Base-by-base conservation (phyloP, 2,888 invertebrate species). In the Hetaerina titia region DNA sequence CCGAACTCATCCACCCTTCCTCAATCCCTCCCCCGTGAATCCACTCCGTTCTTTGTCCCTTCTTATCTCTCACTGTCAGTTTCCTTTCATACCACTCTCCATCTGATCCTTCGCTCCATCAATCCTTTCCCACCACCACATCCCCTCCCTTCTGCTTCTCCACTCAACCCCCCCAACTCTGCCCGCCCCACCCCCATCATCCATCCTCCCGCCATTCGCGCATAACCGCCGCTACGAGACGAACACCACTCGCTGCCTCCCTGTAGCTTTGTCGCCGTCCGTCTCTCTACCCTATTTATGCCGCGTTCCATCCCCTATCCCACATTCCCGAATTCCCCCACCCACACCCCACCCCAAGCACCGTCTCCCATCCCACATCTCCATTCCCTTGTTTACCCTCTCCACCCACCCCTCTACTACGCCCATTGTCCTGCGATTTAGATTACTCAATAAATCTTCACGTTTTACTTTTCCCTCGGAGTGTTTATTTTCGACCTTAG, bases 21-120 rank as follows among this genome's bases (percentile, higher is more conserved):
- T 11, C 25, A 25, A 74, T 45, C 45, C 74, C 9, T 31, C 15
- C 31, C 31, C 81, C 25, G 13, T 13, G 11, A 2, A 9, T 81
- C 25, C 31, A 81, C 81, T 81, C 81, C n/a, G 31, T 22, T 81
- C 81, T 81, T 81, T 81, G 81, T 31, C 31, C 31, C 81, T 81
- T 81, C 81, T 31, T 81, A 81, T 81, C 81, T 81, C 81, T 81
- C 81, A 81, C 11, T 81, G 81, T 81, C 81, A 81, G 81, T 81
- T 81, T 81, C 81, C 81, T 81, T 31, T 81, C 81, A 81, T 81
- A 81, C 81, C 81, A 31, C 81, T 81, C 81, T 81, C 81, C 81
- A 81, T 81, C 81, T 81, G 25, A 81, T 81, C 15, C 81, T 81
- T 31, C 81, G 81, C 31, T 25, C 31, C 81, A 31, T 81, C 81